These are phyloP conservation scores for Arenaria interpres DNA, from an alignment of 2,113 vertebrate genomes.

Conservation along the genomic window DNA sequence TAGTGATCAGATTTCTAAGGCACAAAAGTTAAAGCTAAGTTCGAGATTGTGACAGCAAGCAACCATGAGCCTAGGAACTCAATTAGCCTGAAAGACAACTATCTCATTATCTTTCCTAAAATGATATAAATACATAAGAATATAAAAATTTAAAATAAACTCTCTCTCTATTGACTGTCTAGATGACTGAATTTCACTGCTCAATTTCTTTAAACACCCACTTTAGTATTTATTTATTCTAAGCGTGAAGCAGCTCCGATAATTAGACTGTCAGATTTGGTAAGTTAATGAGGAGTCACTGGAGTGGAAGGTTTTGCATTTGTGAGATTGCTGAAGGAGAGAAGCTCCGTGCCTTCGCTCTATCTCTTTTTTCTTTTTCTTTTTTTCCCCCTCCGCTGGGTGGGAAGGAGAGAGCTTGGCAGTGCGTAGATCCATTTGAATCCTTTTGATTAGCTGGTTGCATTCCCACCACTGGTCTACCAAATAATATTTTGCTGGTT, in stretches of 20 bases:
- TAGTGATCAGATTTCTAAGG: conserved; percentile 72
- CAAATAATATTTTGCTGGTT: conserved; percentile 37
- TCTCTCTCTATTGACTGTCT: conserved; percentile 77
- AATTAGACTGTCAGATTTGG: conserved; percentile 85
- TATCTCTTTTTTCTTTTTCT: conserved; percentile 50
- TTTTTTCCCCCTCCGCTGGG: conserved; percentile 57
- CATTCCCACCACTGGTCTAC: conserved; percentile 64
- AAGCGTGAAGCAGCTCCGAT: conserved; percentile 73
- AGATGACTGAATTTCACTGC: conserved; percentile 76
- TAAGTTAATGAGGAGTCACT: conserved; percentile 83
- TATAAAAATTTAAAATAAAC: conserved; percentile 82
- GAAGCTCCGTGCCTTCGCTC: conserved; percentile 41
- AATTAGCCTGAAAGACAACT: conserved; percentile 78
- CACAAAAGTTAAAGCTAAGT: conserved; percentile 74
- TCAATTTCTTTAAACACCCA: conserved; percentile 77
- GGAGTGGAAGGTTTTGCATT: conserved; percentile 74
- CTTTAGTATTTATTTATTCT: conserved; percentile 87
- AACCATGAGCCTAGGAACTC: conserved; percentile 70
- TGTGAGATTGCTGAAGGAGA: conserved; percentile 70
- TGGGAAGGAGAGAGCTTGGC: conserved; percentile 69
- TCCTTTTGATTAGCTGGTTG: conserved; percentile 75
- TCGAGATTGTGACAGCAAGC: conserved; percentile 74
- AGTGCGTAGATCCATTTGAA: conserved; percentile 62
- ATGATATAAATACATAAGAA: conserved; percentile 76
- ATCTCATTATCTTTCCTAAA: conserved; percentile 77